Evolutionary conservation across 2,888 invertebrate species (phyloP).

Genomic region (Drosophila pegasa): DNA sequence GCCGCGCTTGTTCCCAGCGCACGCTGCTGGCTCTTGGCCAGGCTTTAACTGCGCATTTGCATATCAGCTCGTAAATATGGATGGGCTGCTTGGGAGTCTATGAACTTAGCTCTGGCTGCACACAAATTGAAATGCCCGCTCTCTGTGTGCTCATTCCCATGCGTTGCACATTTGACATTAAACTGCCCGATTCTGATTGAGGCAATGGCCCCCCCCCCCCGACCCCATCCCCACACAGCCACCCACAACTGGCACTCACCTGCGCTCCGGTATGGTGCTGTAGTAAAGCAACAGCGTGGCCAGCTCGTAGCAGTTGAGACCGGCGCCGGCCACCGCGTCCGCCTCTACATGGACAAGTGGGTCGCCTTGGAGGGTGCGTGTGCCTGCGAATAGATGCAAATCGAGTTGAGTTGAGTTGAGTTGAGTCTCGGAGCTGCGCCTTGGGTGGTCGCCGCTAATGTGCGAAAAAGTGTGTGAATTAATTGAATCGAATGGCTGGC

Average conservation of each 20-base stretch:
- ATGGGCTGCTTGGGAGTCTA: constrained; percentile 65
- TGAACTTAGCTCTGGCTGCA: constrained; percentile 44
- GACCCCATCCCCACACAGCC: constrained; percentile 12
- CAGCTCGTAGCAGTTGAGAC: constrained; percentile 88
- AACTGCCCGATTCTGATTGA: constrained; percentile 76
- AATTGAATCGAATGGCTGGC: constrained; percentile 42
- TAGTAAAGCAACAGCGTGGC: constrained; percentile 90
- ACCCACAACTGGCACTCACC: constrained; percentile 86
- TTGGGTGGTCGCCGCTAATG: constrained; percentile 72
- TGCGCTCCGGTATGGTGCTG: constrained; percentile 87
- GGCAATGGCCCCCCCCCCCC: constrained; percentile 37
- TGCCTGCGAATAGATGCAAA: constrained; percentile 86
- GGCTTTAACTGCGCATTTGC: constrained; percentile 76
- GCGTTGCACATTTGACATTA: constrained; percentile 77
- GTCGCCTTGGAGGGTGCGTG: constrained; percentile 88
- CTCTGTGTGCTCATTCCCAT: constrained; percentile 74
- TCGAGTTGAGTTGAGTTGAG: constrained; percentile 23
- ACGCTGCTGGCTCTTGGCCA: constrained; percentile 45
- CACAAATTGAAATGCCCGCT: constrained; percentile 70
- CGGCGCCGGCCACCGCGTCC: constrained; percentile 87
- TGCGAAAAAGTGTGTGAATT: constrained; percentile 76
- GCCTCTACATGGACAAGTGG: constrained; percentile 89
- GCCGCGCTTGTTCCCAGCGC: constrained; percentile 18
- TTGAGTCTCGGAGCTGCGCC: constrained; percentile 15
- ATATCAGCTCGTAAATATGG: constrained; percentile 80